Evolutionary conservation across 53 echinoderm and acorn worm species (phyloP), one percentile per base, ranked within the genome.

Genomic region (Henricia sp.): DNA sequence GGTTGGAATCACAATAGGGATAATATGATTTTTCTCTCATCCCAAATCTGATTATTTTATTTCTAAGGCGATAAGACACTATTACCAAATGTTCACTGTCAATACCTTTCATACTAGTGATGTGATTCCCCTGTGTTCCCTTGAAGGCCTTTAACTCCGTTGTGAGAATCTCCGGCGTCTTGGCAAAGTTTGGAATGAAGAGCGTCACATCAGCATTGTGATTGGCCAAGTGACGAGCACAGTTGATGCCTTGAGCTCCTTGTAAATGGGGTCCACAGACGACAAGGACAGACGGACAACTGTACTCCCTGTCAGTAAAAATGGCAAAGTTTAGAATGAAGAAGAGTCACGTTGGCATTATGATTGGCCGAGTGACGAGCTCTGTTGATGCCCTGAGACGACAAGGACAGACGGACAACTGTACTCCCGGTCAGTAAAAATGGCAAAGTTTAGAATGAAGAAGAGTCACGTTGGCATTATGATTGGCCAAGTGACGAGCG

Each of bases 191-290:
- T 21, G 99, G 94, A 4, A 87, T 83, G 62, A 92, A 93, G 25
- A 99, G 82, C 46, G 86, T 95, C 44, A 99, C 99, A 13, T 71
- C 75, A 25, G 86, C 84, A 52, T 89, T 84, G 72, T 95, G 99
- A 67, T 95, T 85, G 72, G 94, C 90, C 42, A 99, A 77, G 38
- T 95, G 91, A 36, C 99, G 85, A 74, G 90, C 99, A 57, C 94
- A 95, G 82, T 91, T 88, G 11, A 92, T 89, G 52, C 99, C 99
- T 75, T 99, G 99, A 21, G 99, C 99, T 4, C 99, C 99, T 52
- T 99, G 92, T 19, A 92, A 56, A 70, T 99, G 99, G 32, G 94
- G 94, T 12, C 95, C 95, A 87, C 92, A 89, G 16, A 92, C 84
- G 71, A 95, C 90, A 39, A 95, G 67, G 14, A 94, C 57, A 2